Evolutionary conservation across 1,140 invertebrate species (phyloP).

Genomic region (Psix sp.): DNA sequence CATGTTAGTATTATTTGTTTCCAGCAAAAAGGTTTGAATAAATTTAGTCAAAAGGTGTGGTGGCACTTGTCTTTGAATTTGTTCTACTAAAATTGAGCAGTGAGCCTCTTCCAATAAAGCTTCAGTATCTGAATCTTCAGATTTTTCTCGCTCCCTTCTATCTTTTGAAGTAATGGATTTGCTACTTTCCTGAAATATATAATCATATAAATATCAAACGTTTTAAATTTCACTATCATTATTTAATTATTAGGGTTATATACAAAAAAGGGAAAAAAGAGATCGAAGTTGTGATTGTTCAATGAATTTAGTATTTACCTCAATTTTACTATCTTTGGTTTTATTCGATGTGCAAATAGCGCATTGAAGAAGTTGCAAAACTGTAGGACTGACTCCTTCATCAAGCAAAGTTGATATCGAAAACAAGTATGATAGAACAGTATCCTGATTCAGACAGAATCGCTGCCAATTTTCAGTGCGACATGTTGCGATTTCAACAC

Average conservation of each 20-base stretch:
- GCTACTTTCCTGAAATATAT: conserved; percentile 66
- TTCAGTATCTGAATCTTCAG: conserved; percentile 83
- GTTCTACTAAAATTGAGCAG: conserved; percentile 82
- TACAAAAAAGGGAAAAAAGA: too few relatives aligned
- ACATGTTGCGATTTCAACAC: conserved; percentile 92
- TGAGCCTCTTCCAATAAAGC: conserved; percentile 84
- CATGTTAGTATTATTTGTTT: conserved; percentile 94
- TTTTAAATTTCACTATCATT: background rate
- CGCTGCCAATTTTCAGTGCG: conserved; percentile 97
- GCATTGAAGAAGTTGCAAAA: conserved; percentile 92
- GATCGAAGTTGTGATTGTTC: background rate
- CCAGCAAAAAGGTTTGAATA: conserved; percentile 92
- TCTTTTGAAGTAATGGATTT: conserved; percentile 72
- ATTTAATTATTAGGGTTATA: too few relatives aligned
- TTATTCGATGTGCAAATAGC: conserved; percentile 84
- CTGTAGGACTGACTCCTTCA: conserved; percentile 94
- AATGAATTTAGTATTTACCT: conserved; percentile 53
- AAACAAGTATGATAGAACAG: conserved; percentile 79
- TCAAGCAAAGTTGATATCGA: conserved; percentile 82
- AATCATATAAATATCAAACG: conserved; percentile 10
- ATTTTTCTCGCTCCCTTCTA: conserved; percentile 81
- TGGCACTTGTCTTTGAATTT: conserved; percentile 85
- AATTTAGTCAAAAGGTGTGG: conserved; percentile 85
- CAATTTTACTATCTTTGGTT: conserved; percentile 67
- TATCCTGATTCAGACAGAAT: conserved; percentile 88